Percentiles rank a stretch among this genome's conserved stretches.
Conservation (phyloP, 1,140 invertebrate species). For the Pseudomyrmex dendroicus region DNA sequence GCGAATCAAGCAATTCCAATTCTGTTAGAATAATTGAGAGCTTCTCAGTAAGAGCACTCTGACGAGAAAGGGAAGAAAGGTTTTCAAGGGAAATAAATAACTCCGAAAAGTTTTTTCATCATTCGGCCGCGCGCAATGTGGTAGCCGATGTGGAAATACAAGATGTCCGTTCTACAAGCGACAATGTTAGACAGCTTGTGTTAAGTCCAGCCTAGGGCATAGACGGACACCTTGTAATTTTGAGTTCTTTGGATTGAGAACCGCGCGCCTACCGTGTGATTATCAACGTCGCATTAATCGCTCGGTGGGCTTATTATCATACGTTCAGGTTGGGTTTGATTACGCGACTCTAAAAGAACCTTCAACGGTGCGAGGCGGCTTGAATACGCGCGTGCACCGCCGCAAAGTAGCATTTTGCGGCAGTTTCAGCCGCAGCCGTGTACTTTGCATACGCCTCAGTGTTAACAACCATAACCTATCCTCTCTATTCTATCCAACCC, state of each 20-base stretch:
- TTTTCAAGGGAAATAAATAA: background rate
- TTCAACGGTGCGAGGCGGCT: slow-evolving; percentile 35
- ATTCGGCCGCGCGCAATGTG: slow-evolving; percentile 3
- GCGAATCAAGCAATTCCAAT: background rate
- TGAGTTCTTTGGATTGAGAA: slow-evolving; percentile 55
- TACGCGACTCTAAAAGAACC: slow-evolving; percentile 49
- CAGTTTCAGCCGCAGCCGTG: slow-evolving; percentile 62
- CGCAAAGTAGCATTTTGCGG: slow-evolving; percentile 50
- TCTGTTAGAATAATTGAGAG: background rate
- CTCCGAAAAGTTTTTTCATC: slow-evolving; percentile 6
- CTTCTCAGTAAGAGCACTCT: background rate
- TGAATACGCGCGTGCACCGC: background rate
- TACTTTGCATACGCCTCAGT: slow-evolving; percentile 62
- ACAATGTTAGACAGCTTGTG: slow-evolving; percentile 54
- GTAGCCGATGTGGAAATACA: slow-evolving; percentile 51
- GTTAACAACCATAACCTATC: slow-evolving; percentile 59
- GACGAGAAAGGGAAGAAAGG: background rate
- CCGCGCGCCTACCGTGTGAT: slow-evolving; percentile 56
- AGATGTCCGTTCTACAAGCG: slow-evolving; percentile 37
- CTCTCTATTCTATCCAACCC: background rate
- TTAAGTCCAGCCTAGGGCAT: slow-evolving; percentile 49
- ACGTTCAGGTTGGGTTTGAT: slow-evolving; percentile 48
- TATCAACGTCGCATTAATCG: slow-evolving; percentile 62
- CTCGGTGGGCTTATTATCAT: slow-evolving; percentile 55
- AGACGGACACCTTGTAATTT: slow-evolving; percentile 58